Evolutionary conservation across 2,113 vertebrate species (phyloP).

Genomic region (Gnathonemus longibarbis): DNA sequence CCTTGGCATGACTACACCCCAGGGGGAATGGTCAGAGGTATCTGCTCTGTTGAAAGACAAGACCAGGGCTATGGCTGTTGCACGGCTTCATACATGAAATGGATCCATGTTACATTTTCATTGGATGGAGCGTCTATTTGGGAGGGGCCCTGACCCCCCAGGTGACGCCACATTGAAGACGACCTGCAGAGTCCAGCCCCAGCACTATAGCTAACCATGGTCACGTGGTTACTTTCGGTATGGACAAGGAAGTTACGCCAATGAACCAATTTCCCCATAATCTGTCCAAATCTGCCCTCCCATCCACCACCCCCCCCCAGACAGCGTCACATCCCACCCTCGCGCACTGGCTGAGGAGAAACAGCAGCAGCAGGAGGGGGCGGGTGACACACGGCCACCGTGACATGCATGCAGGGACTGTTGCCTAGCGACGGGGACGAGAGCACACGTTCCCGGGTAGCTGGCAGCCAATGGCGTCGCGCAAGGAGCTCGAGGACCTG

Average conservation of each 20-base stretch:
- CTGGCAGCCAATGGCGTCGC: constrained; percentile 27
- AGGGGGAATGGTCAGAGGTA: neutral
- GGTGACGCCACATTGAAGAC: neutral
- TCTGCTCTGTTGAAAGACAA: neutral
- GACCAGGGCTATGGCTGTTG: neutral
- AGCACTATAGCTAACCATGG: neutral
- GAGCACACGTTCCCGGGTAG: constrained; percentile 60
- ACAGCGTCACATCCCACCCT: constrained; percentile 9
- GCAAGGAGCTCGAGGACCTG: neutral
- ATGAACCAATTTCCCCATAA: neutral
- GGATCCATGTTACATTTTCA: neutral
- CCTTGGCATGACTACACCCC: neutral
- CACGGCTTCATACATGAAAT: neutral
- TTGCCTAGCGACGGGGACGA: constrained; percentile 67
- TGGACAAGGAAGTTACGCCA: neutral
- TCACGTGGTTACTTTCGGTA: neutral
- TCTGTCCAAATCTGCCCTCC: neutral
- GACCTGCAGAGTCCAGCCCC: neutral
- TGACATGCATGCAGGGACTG: constrained; percentile 51
- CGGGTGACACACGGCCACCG: constrained; percentile 1
- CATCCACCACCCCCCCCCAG: neutral
- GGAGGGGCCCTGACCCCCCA: neutral
- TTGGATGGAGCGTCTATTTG: neutral
- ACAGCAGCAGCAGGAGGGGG: constrained; percentile 11
- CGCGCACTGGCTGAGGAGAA: constrained; percentile 6